A percentile compares a stretch with the other conserved stretches of the same genome.
These are phyloP conservation scores for Siphamia tubifer DNA, from an alignment of 2,113 vertebrate genomes.

Conservation along the genomic window DNA sequence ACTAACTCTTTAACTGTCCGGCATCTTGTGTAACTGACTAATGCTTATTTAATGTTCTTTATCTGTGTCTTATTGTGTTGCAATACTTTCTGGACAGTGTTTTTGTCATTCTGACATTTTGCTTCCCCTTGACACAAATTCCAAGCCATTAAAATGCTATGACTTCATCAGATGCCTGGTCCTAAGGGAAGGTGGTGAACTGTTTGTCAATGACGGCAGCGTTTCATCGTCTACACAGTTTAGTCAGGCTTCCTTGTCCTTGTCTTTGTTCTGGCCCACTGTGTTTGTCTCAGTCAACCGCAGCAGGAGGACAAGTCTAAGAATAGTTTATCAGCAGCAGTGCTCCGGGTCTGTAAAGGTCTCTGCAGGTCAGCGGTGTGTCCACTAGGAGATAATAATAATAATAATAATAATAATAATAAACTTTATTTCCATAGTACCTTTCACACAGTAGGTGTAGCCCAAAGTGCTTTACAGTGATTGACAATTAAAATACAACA, in stretches of 20 bases:
- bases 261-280: conserved; percentile 15
- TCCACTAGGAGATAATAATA: conserved; percentile 6
- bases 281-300: background rate
- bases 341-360: conserved; percentile 34
- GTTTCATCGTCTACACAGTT: background rate
- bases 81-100: no score
- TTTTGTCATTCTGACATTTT: background rate
- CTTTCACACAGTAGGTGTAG: no score
- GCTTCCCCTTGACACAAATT: background rate
- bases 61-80: background rate
- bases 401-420: no score
- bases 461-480: no score
- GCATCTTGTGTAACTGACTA: background rate
- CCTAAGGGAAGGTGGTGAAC: conserved; percentile 11
- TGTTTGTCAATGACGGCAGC: background rate
- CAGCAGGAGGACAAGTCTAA: conserved; percentile 48
- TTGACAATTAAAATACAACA: no score
- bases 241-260: background rate
- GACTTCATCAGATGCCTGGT: background rate
- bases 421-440: no score
- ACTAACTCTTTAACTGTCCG: background rate
- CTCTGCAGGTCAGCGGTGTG: conserved; percentile 40
- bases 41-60: background rate
- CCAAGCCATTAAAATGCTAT: background rate
- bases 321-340: conserved; percentile 58